Base-by-base conservation (phyloP, 2,797 vertebrate genomes). In the Thaleichthys pacificus region DNA sequence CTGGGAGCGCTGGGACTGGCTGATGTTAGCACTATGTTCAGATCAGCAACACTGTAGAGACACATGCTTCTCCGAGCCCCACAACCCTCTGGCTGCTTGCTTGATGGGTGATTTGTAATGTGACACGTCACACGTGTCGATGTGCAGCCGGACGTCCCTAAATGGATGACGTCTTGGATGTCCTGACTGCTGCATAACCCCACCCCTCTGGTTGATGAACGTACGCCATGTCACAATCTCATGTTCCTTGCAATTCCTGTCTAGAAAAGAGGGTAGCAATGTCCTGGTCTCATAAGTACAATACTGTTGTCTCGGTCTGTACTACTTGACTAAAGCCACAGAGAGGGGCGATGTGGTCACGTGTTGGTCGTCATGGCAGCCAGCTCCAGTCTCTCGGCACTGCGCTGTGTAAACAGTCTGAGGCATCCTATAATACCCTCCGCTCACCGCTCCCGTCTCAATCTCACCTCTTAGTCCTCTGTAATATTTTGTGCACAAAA, bases 361-460 rank as follows among this genome's bases (percentile, higher is more conserved):
- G 6, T 66, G 65, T 38, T 17, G 5, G 64, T 32, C 63, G 70
- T 71, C 69, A 75, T 8, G 11, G 47, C 72, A 64, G 56, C 66
- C 73, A 67, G 61, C 30, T 73, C 19, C 74, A 77, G 62, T 62
- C 77, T 74, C 69, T 71, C 75, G 65, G 72, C 65, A 66, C 71
- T 61, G 68, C 72, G 72, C 63, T 49, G 62, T 80, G 79, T 82
- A 77, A 83, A 86, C 81, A 82, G 63, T 71, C 74, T 38, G 49
- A 82, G 72, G 66, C 73, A 65, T 79, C 79, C 68, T 70, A 76
- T 67, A 74, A 77, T 74, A 71, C 70, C 74, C 69, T 72, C 68
- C 67, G 61, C 26, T 70, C 24, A 22, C 58, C 71, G 12, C 61
- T 57, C 71, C 47, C 68, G 24, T 79, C 75, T 47, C 38, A 15